Evolutionary conservation across 2,113 vertebrate genomes (phyloP).

Genomic region (Physeter macrocephalus): DNA sequence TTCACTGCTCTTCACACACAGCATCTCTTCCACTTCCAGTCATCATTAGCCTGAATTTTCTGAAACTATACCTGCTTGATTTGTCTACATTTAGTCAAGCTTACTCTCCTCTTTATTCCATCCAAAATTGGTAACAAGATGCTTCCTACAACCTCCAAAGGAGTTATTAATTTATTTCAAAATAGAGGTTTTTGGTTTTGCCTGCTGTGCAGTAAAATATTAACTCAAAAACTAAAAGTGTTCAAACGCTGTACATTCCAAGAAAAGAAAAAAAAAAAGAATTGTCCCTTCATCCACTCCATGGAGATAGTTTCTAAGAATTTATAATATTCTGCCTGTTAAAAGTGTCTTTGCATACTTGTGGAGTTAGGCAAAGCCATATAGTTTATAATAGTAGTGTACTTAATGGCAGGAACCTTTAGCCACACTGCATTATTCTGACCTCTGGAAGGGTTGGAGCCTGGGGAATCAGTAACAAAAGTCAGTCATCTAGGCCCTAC

Average conservation of each 20-base stretch:
- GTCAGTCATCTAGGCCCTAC: not conserved
- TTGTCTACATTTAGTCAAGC: not conserved
- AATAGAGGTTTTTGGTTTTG: not conserved
- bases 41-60: not conserved
- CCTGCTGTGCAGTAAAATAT: not conserved
- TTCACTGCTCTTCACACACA: not conserved
- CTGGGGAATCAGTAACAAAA: not conserved
- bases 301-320: not conserved
- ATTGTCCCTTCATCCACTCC: not conserved
- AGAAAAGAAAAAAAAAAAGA: not conserved
- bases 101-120: not conserved
- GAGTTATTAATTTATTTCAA: constrained; percentile 1
- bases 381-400: not conserved
- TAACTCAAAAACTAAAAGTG: not conserved
- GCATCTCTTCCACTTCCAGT: not conserved
- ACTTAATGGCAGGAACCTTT: not conserved
- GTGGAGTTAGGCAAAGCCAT: not conserved
- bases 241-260: not conserved
- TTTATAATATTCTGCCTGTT: not conserved
- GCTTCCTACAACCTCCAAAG: not conserved
- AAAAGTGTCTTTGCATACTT: not conserved
- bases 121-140: not conserved
- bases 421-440: not conserved
- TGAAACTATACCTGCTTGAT: not conserved
- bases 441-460: not conserved